These are phyloP conservation scores for Tanaodytes sp. DNA, from an alignment of 2,888 invertebrate genomes.

Conservation along the genomic window DNA sequence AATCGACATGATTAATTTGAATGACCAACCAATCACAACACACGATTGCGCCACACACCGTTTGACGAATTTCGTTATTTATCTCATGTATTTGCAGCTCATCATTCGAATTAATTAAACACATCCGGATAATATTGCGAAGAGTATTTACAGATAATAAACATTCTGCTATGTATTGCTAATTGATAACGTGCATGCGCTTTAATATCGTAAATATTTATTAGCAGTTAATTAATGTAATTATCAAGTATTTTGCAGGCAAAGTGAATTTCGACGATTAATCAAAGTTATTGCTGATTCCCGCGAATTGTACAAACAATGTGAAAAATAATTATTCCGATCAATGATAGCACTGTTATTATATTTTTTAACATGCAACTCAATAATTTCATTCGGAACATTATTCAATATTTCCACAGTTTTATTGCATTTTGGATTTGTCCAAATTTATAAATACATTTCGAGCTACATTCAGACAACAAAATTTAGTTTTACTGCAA, in stretches of 20 bases:
- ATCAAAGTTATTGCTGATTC: constrained; percentile 29
- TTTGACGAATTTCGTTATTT: constrained; percentile 46
- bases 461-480: too few species aligned
- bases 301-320: constrained; percentile 15
- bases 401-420: too few species aligned
- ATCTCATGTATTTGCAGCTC: constrained; percentile 44
- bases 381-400: too few species aligned
- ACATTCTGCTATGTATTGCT: constrained; percentile 42
- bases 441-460: too few species aligned
- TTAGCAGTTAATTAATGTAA: constrained; percentile 48
- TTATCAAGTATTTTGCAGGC: constrained; percentile 30
- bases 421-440: too few species aligned
- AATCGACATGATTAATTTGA: constrained; percentile 35
- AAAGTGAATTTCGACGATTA: constrained; percentile 27
- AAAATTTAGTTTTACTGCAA: too few species aligned
- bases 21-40: constrained; percentile 9
- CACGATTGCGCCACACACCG: constrained; percentile 11
- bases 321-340: constrained; percentile 19
- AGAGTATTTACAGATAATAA: constrained; percentile 48
- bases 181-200: constrained; percentile 52
- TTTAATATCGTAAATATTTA: constrained; percentile 46
- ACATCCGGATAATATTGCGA: constrained; percentile 42
- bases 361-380: too few species aligned
- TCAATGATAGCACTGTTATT: constrained; percentile 31
- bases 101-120: constrained; percentile 44